Base-by-base conservation (phyloP, 2,797 vertebrate species). In the Phrynocephalus forsythii region DNA sequence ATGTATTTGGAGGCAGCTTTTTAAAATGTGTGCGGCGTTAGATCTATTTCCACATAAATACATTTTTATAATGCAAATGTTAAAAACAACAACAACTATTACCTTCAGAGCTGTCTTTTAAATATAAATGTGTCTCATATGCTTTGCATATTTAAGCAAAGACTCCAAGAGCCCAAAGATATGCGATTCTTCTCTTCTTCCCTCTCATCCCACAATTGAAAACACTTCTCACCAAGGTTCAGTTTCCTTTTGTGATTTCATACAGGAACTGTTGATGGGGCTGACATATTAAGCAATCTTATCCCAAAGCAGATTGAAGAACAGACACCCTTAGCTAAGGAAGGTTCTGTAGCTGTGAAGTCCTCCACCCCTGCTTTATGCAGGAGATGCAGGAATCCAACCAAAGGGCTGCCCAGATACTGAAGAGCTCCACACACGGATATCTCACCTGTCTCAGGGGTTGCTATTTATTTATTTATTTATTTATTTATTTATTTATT, bases 21-120 rank as follows among this genome's bases (percentile, higher is more conserved):
- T 92, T 38, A 91, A 94, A 88, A 84, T 50, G 22, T 89, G 44
- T 84, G 18, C 86, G 92, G 88, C 88, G 38, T 92, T 94, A 95
- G 85, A 92, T 84, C 48, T 87, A 91, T 94, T 93, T 94, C 75
- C 71, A 93, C 81, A 94, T 95, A 95, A 95, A 94, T 93, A 79
- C 1, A 81, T 89, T 90, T 92, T 90, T 87, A 90, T 92, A 94
- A 93, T 84, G 0, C 85, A 95, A 87, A 89, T 38, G 92, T 92
- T 89, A 82, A 93, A 93, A 92, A 44, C 24, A 0, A 94, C 15
- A 63, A 38, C 13, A 48, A 91, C 68, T 92, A 82, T 94, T 95
- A 86, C 66, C 44, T 94, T 93, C 86, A 75, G 60, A 92, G 71
- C 0, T 50, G 3, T 90, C 20, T 26, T 68, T 2, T 89, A 94